A percentile compares a stretch with the other conserved stretches of the same genome.
Evolutionary conservation across 2,113 vertebrate species (phyloP).

Genomic region (Rissa tridactyla): DNA sequence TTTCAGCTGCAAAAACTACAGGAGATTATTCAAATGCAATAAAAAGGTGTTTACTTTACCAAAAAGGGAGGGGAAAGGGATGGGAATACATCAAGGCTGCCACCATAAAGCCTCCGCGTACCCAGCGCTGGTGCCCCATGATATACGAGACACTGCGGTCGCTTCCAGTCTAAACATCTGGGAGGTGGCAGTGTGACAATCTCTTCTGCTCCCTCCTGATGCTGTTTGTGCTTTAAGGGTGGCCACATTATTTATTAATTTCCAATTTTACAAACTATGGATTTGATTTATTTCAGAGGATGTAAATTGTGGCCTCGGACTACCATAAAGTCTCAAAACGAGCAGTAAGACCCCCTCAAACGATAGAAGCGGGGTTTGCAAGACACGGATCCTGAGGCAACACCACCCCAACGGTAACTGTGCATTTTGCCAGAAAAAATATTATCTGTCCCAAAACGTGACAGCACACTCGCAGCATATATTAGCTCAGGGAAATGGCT

Average conservation of each 20-base stretch:
- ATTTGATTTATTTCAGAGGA: not conserved
- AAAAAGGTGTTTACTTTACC: not conserved
- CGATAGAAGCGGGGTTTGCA: not conserved
- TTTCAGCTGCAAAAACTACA: not conserved
- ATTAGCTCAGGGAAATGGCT: not conserved
- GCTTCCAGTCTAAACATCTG: not conserved
- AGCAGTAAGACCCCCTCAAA: not conserved
- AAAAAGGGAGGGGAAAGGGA: not conserved
- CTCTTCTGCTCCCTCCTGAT: not conserved
- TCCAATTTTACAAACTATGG: not conserved
- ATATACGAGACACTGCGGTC: not conserved
- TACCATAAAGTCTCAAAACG: not conserved
- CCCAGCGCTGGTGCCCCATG: not conserved
- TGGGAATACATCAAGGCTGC: not conserved
- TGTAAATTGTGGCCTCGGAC: not conserved
- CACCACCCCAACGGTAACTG: not conserved
- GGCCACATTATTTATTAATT: not conserved
- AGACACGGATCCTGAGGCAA: not conserved
- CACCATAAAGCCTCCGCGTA: not conserved
- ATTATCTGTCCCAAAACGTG: not conserved
- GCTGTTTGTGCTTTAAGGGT: not conserved
- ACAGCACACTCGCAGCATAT: not conserved
- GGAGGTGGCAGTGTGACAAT: not conserved
- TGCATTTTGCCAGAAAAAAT: not conserved
- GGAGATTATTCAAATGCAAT: not conserved